Base-by-base conservation (phyloP, 2,797 vertebrate species). In the Clarias laeviceps region DNA sequence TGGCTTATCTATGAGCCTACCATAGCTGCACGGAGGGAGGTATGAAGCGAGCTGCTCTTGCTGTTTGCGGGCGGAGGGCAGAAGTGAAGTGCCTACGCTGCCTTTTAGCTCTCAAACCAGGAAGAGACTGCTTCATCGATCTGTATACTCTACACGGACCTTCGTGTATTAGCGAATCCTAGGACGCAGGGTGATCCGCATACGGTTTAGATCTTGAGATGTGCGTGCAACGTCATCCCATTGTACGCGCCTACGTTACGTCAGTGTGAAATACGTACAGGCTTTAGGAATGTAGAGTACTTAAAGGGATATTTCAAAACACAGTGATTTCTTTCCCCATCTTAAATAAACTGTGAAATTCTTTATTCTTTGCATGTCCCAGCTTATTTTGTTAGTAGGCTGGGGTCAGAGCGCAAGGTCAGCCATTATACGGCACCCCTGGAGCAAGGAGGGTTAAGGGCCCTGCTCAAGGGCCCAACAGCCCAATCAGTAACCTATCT, bases 1-100 rank as follows among this genome's bases (percentile, higher is more conserved):
- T 56, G 45, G 14, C 15, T 78, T 77, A 20, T 32, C 17, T 11
- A 56, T 64, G 24, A 73, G n/a, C 68, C 34, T 84, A 87, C 86
- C 86, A 87, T 87, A 22, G 7, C 78, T 81, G 77, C 82, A 62
- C 50, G 0, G 17, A 27, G 32, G 2, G 54, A 45, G 4, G 22
- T 6, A 5, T 29, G 6, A 61, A 27, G 18, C 29, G 27, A 24
- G 34, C 69, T 40, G 18, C 34, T 37, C 18, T 29, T 59, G 27
- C 54, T 40, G 11, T 50, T 14, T 50, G 77, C 59, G 77, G n/a
- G 40, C 79, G 14, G 86, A 81, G 34, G 61, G 77, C 24, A 64
- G 73, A 45, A 18, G 8, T 3, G 1, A 57, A 40, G 34, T 59
- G 74, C 65, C 57, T 54, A n/a, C 40, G 22, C 76, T 40, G 80